A percentile compares a stretch with the other conserved stretches of the same genome.
Conservation (phyloP, 2,888 invertebrate species). For the Cyrtodaria siliqua region DNA sequence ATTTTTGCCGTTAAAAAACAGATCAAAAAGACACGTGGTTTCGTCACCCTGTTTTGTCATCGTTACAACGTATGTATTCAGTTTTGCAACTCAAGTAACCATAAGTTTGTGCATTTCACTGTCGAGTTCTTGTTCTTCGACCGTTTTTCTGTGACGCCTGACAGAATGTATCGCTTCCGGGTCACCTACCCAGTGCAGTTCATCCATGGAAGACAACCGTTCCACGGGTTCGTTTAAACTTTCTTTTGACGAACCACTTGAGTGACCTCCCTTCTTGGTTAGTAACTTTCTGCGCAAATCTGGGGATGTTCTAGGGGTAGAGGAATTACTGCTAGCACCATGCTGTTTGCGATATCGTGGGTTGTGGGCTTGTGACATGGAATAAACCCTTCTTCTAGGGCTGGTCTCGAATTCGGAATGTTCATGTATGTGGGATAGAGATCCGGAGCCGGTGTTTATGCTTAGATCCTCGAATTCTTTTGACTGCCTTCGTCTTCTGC, state of each 20-base stretch:
- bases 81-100: constrained; percentile 14
- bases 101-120: constrained; percentile 60
- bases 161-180: constrained; percentile 78
- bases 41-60: no score
- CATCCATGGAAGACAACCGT: constrained; percentile 64
- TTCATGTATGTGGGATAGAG: constrained; percentile 28
- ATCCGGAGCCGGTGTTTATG: constrained; percentile 65
- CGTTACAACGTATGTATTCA: no score
- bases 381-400: constrained; percentile 43
- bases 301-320: constrained; percentile 51
- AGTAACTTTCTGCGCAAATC: constrained; percentile 37
- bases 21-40: no score
- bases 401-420: constrained; percentile 4
- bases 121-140: constrained; percentile 74
- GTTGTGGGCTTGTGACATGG: constrained; percentile 50
- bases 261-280: constrained; percentile 30
- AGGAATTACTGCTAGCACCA: constrained; percentile 8
- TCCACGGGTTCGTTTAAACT: constrained; percentile 34
- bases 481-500: constrained; percentile 65
- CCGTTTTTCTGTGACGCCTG: constrained; percentile 72
- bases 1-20: no score
- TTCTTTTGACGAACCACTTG: constrained; percentile 41
- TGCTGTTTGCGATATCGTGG: background rate
- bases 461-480: constrained; percentile 71
- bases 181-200: constrained; percentile 73